Evolutionary conservation across 2,888 invertebrate genomes (phyloP).

Genomic region (Ctena decussata): DNA sequence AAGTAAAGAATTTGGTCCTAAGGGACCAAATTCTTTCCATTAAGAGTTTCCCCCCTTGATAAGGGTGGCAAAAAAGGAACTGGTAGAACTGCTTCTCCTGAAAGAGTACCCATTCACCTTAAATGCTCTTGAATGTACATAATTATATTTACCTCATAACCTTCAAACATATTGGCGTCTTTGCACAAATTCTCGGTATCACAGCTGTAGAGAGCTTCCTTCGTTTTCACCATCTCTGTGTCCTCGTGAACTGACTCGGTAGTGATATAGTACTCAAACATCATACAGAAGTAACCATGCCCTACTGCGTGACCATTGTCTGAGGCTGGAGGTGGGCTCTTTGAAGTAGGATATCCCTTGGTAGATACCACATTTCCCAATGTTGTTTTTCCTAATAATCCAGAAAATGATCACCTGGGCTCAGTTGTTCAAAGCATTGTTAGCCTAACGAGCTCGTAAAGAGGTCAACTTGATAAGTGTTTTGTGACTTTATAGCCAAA

Average conservation of each 20-base stretch:
- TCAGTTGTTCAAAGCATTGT: too few relatives aligned
- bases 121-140: too few relatives aligned
- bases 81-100: too few relatives aligned
- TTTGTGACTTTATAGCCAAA: too few relatives aligned
- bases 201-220: conserved; percentile 41
- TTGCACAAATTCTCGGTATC: conserved; percentile 41
- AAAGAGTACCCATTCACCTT: too few relatives aligned
- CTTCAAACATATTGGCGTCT: conserved; percentile 31
- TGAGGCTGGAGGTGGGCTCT: not conserved
- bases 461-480: too few relatives aligned
- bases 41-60: too few relatives aligned
- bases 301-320: not conserved
- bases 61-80: too few relatives aligned
- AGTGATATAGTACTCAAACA: conserved; percentile 31
- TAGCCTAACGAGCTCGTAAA: too few relatives aligned
- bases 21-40: too few relatives aligned
- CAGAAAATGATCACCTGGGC: too few relatives aligned
- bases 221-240: conserved; percentile 2
- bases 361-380: conserved; percentile 29
- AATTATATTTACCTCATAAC: conserved; percentile 34
- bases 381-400: not conserved
- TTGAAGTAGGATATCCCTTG: not conserved
- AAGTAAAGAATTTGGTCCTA: too few relatives aligned
- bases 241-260: not conserved
- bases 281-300: conserved; percentile 46